Base-by-base conservation (phyloP, 1,140 invertebrate species). In the Diprion similis region DNA sequence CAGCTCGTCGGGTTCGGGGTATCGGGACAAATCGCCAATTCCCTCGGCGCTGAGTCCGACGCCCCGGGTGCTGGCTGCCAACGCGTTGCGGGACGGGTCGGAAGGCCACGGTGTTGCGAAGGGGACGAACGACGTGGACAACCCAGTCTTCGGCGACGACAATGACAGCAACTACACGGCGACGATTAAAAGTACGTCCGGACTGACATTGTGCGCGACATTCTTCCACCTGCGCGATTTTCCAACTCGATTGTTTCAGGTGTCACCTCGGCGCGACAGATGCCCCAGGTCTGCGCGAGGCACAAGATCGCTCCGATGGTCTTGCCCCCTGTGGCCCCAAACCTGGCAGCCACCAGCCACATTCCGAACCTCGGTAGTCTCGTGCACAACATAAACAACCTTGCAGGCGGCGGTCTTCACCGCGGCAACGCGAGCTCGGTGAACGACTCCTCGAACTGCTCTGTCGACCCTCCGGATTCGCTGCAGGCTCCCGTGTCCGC, bases 181-280 rank as follows among this genome's bases (percentile, higher is more conserved):
- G 24, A 89, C 89, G 0, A 86, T 89, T 13, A 90, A 89, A 87
- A 90, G 89, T 90, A 81, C 80, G 24, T 37, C 24, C 24, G 24
- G 2, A 37, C 24, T 37, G 24, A 37, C 24, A 37, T 37, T 37
- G 24, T 3, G 79, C 79, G 66, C 51, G 68, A 72, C 47, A 74
- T 51, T 19, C 66, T 46, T 64, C 65, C 51, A 13, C 51, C 66
- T 59, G n/a, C 9, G 24, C 24, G 6, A 37, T 4, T 37, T 37
- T 37, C 24, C 24, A 37, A 37, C 8, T 45, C 17, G 46, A 71
- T 74, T 64, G 11, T 59, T 71, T 11, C 37, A 83, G 81, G 79
- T 71, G 70, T 83, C 64, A 77, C 78, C 19, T 81, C 82, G 6
- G 78, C 76, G 0, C 80, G 84, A 75, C 84, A 85, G 71, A 77